Conservation (phyloP, 2,888 invertebrate genomes). For the Drosophila falleni region DNA sequence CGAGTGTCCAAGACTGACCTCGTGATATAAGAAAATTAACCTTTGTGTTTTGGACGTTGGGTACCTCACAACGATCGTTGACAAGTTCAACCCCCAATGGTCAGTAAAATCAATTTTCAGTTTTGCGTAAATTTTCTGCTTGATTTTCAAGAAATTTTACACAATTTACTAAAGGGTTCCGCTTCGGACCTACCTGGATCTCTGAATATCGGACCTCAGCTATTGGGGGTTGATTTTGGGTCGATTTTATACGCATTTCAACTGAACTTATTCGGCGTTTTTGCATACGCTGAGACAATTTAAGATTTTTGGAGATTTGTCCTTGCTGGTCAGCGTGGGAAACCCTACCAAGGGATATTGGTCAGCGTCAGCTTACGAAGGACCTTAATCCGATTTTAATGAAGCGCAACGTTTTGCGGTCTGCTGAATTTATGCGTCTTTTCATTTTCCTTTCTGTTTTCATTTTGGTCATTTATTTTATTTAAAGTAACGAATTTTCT, state of each 20-base stretch:
- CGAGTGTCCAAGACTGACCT: slow-evolving; percentile 70
- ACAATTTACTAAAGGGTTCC: slow-evolving; percentile 64
- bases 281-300: slow-evolving; percentile 59
- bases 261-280: slow-evolving; percentile 55
- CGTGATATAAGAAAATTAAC: slow-evolving; percentile 73
- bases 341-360: slow-evolving; percentile 57
- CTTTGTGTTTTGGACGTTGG: slow-evolving; percentile 54
- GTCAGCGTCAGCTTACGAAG: slow-evolving; percentile 60
- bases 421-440: slow-evolving; percentile 53
- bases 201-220: slow-evolving; percentile 14
- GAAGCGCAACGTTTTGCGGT: slow-evolving; percentile 85
- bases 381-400: slow-evolving; percentile 85
- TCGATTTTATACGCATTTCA: slow-evolving; percentile 70
- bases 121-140: slow-evolving; percentile 73
- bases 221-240: slow-evolving; percentile 65
- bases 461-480: slow-evolving; percentile 40
- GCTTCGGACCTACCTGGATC: slow-evolving; percentile 31
- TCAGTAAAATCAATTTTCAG: slow-evolving; percentile 52
- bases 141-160: slow-evolving; percentile 68
- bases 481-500: slow-evolving; percentile 12
- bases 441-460: slow-evolving; percentile 28
- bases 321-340: slow-evolving; percentile 80
- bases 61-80: slow-evolving; percentile 35
- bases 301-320: slow-evolving; percentile 46
- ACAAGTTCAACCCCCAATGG: slow-evolving; percentile 69